phyloP scores from a whole-genome alignment of 2,113 vertebrate genomes.

The Furnarius figulus region DNA sequence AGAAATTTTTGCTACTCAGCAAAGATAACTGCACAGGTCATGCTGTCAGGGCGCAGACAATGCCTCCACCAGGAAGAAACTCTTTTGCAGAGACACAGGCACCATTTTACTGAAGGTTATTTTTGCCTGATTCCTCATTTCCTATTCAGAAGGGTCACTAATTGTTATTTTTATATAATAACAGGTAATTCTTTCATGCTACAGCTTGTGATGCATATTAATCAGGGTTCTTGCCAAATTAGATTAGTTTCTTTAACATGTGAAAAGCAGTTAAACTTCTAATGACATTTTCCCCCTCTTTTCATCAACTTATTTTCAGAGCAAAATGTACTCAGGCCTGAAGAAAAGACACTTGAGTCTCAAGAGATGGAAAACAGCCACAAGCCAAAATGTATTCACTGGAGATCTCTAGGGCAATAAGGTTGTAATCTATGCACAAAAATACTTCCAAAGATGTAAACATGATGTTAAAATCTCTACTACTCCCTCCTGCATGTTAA shows the following conservation, averaged over 20 bases:
- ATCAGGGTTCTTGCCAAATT: slow-evolving; percentile 42
- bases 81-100: neutral
- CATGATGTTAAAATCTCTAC: slow-evolving; percentile 16
- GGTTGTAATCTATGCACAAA: slow-evolving; percentile 34
- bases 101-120: neutral
- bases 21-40: neutral
- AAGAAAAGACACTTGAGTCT: slow-evolving; percentile 47
- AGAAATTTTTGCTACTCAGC: neutral
- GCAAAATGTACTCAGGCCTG: slow-evolving; percentile 40
- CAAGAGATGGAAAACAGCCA: slow-evolving; percentile 61
- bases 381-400: slow-evolving; percentile 42
- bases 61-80: neutral
- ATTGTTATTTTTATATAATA: neutral
- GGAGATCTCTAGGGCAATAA: slow-evolving; percentile 37
- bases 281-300: slow-evolving; percentile 12
- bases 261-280: slow-evolving; percentile 60
- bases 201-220: slow-evolving; percentile 21
- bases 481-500: neutral
- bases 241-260: slow-evolving; percentile 30
- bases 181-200: slow-evolving; percentile 38
- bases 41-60: neutral
- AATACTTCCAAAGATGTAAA: slow-evolving; percentile 45
- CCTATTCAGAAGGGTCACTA: slow-evolving; percentile 7
- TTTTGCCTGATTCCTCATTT: neutral
- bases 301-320: slow-evolving; percentile 55